Conservation (phyloP, 1,140 invertebrate genomes). For the Drosophila lacteicornis region DNA sequence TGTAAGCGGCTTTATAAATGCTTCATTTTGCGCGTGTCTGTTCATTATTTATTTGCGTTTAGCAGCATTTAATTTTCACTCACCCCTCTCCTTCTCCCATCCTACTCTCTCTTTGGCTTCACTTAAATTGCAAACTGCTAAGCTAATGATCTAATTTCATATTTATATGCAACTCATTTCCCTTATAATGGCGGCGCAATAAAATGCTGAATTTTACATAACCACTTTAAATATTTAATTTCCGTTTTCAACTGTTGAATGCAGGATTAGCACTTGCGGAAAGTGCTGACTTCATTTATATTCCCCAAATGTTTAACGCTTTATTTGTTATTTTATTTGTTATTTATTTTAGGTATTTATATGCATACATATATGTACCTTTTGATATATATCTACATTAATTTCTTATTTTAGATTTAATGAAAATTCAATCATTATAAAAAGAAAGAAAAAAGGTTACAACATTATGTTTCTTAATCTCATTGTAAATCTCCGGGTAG, state of each 20-base stretch:
- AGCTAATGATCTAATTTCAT: constrained; percentile 73
- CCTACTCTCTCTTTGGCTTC: not conserved
- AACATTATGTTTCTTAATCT: no score
- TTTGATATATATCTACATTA: no score
- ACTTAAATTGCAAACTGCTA: constrained; percentile 53
- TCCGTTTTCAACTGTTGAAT: constrained; percentile 20
- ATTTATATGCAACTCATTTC: constrained; percentile 56
- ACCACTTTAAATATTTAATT: constrained; percentile 27
- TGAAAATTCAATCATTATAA: no score
- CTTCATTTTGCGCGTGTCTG: constrained; percentile 58
- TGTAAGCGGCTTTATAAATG: constrained; percentile 74
- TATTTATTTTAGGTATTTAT: not conserved
- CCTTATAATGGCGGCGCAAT: constrained; percentile 27
- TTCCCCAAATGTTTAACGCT: not conserved
- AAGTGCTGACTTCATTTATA: not conserved
- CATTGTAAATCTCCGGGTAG: no score
- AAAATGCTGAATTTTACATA: constrained; percentile 41
- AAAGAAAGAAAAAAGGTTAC: no score
- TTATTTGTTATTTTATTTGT: no score
- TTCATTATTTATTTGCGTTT: constrained; percentile 75
- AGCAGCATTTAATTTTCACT: constrained; percentile 69
- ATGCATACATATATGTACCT: no score
- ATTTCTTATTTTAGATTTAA: no score
- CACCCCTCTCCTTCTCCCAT: constrained; percentile 12
- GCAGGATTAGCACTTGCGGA: not conserved